Base-by-base conservation (phyloP, 2,113 vertebrate genomes). In the Gymnorhina tibicen region DNA sequence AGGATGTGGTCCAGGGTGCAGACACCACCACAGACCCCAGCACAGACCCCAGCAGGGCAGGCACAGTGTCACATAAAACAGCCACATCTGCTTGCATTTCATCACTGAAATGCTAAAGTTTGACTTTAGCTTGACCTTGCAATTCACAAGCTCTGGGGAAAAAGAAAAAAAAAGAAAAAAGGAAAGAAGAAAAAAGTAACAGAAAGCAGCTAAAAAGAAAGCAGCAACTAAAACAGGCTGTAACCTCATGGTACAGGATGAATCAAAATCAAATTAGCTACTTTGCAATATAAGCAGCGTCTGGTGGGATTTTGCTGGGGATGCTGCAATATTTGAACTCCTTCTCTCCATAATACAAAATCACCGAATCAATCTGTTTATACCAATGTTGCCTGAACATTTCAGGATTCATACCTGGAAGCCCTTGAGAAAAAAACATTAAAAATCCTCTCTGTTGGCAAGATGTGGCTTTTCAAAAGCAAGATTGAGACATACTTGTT, bases 211-310 rank as follows among this genome's bases (percentile, higher is more conserved):
- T 96, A 96, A 97, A 98, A 97, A 94, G 70, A 85, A 97, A 97
- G 93, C 97, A 97, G 96, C 97, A 97, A 96, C 95, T 87, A 37
- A 97, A 97, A 66, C 94, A 97, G 94, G 84, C 96, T 95, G 82
- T 94, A 93, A 95, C 90, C 97, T 96, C 95, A 47, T 93, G 87
- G 72, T 89, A 84, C 55, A 83, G 78, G 67, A 93, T n/a, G 97
- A 98, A 98, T 98, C 97, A 97, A 98, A 98, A 97, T 97, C 98
- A 98, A 98, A 98, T 97, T 97, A 97, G 92, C 78, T 86, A 76
- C 90, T 78, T 96, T 90, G 73, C 95, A 96, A 39, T 94, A 56
- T 41, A 56, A 90, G 89, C 76, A 92, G 89, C 2, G 37, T 84
- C 70, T 88, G 91, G 67, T 75, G 82, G 42, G 94, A 95, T 89